Percentiles rank a stretch among this genome's conserved stretches.
These are phyloP conservation scores for Oligia latruncula DNA, from an alignment of 2,888 invertebrate species.

Conservation along the genomic window DNA sequence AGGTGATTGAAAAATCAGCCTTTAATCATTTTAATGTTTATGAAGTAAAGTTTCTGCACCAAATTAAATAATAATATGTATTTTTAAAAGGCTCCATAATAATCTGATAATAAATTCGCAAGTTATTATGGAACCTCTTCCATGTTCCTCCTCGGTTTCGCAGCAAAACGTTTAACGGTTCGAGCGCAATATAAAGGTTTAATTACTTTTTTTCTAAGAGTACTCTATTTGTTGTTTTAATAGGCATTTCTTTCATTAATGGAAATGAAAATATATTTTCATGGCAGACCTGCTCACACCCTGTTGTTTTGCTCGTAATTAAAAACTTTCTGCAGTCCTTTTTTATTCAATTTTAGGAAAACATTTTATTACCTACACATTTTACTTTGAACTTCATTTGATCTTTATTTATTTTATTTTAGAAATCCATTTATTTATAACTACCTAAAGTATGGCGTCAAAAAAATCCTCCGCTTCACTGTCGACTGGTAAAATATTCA, in stretches of 20 bases:
- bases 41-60: neutral
- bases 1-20: too few relatives aligned
- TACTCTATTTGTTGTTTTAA: constrained; percentile 67
- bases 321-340: neutral
- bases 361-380: neutral
- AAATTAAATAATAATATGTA: neutral
- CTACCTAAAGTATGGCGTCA: too few relatives aligned
- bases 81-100: constrained; percentile 2
- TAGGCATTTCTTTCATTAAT: constrained; percentile 66
- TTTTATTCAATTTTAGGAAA: neutral
- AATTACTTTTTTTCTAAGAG: constrained; percentile 67
- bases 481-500: too few relatives aligned
- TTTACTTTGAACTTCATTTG: too few relatives aligned
- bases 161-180: constrained; percentile 48
- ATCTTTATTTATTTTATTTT: neutral
- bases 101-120: constrained; percentile 33
- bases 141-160: neutral
- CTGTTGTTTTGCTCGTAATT: constrained; percentile 32
- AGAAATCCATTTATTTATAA: neutral
- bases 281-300: constrained; percentile 28
- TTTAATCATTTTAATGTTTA: neutral
- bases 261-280: constrained; percentile 53
- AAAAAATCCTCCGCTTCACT: too few relatives aligned
- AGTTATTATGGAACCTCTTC: constrained; percentile 10
- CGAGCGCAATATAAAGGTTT: constrained; percentile 58